phyloP scores from a whole-genome alignment of 2,113 vertebrate genomes.

The Tichodroma muraria region DNA sequence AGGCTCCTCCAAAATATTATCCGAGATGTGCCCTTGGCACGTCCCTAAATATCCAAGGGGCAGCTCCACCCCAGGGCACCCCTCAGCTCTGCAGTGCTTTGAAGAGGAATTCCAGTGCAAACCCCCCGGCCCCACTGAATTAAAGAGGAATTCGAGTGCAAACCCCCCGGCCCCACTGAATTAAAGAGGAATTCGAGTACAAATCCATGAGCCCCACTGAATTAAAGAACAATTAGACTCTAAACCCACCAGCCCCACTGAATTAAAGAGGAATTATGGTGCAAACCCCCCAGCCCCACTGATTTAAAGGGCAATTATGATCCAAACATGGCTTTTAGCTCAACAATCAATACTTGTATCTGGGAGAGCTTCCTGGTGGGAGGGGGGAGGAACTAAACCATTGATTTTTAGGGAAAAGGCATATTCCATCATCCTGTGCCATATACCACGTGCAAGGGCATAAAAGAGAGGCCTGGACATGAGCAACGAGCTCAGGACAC shows the following conservation, averaged over 20 bases:
- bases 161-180: not conserved
- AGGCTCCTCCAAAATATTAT: not conserved
- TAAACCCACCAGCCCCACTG: not conserved
- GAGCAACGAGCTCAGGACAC: not conserved
- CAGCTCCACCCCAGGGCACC: not conserved
- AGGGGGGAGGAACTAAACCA: not conserved
- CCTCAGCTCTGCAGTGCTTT: not conserved
- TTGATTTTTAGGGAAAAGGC: slow-evolving; percentile 32
- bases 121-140: not conserved
- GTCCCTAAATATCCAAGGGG: not conserved
- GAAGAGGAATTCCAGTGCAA: not conserved
- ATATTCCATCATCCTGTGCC: slow-evolving; percentile 60
- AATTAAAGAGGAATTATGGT: not conserved
- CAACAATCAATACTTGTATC: not conserved
- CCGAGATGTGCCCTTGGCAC: not conserved
- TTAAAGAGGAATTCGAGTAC: not conserved
- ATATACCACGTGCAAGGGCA: not conserved
- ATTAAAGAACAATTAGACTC: not conserved
- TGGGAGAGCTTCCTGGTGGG: not conserved
- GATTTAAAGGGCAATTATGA: not conserved
- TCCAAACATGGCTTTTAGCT: not conserved
- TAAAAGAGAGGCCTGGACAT: not conserved
- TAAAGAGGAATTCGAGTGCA: not conserved
- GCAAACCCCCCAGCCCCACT: not conserved
- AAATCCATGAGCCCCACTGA: not conserved